These are phyloP conservation scores for Muricea muricata DNA, from an alignment of 92 coral and sea anemone genomes.

Conservation along the genomic window DNA sequence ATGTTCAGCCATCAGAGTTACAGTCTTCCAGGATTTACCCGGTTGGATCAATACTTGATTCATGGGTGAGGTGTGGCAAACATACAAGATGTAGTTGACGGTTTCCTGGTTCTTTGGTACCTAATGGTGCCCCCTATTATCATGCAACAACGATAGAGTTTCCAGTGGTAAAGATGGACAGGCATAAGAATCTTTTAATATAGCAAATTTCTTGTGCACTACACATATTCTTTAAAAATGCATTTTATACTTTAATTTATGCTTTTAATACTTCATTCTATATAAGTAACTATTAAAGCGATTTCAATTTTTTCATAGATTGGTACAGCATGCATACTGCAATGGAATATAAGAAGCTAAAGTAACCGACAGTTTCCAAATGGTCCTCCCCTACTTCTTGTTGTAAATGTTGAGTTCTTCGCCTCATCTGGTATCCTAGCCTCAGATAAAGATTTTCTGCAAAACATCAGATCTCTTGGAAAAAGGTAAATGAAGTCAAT, in stretches of 20 bases:
- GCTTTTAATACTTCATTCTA: background rate
- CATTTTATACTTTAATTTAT: no score
- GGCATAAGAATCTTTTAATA: background rate
- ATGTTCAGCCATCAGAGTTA: conserved; percentile 14
- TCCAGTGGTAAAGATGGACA: background rate
- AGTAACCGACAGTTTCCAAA: conserved; percentile 51
- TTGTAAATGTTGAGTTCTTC: conserved; percentile 53
- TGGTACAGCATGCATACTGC: conserved; percentile 67
- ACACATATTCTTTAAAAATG: background rate
- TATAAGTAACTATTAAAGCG: no score
- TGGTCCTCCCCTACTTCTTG: conserved; percentile 39
- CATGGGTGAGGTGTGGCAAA: conserved; percentile 41
- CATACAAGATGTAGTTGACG: conserved; percentile 61
- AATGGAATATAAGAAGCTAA: conserved; percentile 53
- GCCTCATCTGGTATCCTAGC: conserved; percentile 30
- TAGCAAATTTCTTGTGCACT: background rate
- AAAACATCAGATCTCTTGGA: conserved; percentile 11
- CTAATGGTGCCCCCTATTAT: conserved; percentile 43
- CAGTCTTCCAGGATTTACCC: background rate
- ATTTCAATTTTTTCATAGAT: conserved; percentile 11
- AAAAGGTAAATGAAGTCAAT: conserved; percentile 11
- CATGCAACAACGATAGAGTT: background rate
- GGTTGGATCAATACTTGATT: conserved; percentile 39
- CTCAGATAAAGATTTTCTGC: conserved; percentile 24
- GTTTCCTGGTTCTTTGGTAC: conserved; percentile 38